Evolutionary conservation across 2,888 invertebrate species (phyloP), one percentile per base, ranked within the genome.

Genomic region (Rosalia funebris): DNA sequence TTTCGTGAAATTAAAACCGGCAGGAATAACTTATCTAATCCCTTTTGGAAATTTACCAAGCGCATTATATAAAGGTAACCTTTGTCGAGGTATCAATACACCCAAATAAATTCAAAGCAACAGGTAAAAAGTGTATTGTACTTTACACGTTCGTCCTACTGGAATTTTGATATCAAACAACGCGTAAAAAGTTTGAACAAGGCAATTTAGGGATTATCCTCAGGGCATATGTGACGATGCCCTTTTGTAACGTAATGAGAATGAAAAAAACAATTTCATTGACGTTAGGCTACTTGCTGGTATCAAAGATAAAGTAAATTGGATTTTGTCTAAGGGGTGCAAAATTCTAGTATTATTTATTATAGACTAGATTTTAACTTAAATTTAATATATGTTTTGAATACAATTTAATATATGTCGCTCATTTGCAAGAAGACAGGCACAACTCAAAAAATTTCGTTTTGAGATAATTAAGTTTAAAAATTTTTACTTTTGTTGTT

Each of bases 1-100:
- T 73, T 60, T 71, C 75, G 75, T 75, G 75, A 75, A 75, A 75
- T 75, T 73, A 73, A 68, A 75, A 71, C 71, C 70, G 72, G 71
- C 74, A 73, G 72, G 72, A 72, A 72, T 75, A 73, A 74, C 75
- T 73, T 69, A 69, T 66, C 68, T 75, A 75, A 75, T 74, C 73
- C 69, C 66, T 69, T 73, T 72, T 69, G 69, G 63, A 66, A 71
- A 71, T 60, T 66, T 69, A 65, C 63, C 68, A 69, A 71, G 71
- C 73, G 69, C 65, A 71, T 72, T 71, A 74, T 59, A 41, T 57
- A 69, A 73, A 70, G 67, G 69, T 65, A 66, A 68, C 62, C 64
- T 69, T 69, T 52, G 36, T 47, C 15, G 16, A 39, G 59, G 39
- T 42, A 58, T 56, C 56, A 42, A 56, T 58, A 44, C 44, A 20